Evolutionary conservation across 2,113 vertebrate genomes (phyloP).

Genomic region (Hippoglossus stenolepis): DNA sequence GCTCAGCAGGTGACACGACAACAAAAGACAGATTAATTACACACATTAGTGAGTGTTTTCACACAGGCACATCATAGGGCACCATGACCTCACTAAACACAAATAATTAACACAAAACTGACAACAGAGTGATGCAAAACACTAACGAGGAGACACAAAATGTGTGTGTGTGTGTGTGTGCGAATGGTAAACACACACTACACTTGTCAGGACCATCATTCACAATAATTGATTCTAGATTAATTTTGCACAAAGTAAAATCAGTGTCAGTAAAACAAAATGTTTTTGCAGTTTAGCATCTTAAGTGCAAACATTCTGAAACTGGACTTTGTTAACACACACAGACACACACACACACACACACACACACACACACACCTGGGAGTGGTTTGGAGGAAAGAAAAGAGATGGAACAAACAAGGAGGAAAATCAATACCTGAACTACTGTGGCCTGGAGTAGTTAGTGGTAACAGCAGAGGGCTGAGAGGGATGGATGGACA

Average conservation of each 20-base stretch:
- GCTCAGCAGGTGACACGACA: neutral
- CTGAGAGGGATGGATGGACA: constrained; percentile 30
- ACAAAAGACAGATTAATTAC: neutral
- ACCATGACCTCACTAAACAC: no score
- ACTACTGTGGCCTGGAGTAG: constrained; percentile 61
- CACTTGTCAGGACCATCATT: neutral
- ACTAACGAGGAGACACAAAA: no score
- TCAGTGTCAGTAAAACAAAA: no score
- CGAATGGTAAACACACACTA: neutral
- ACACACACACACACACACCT: constrained; percentile 7
- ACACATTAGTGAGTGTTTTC: no score
- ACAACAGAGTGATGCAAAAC: no score
- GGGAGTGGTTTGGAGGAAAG: constrained; percentile 30
- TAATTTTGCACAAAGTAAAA: no score
- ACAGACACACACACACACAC: neutral
- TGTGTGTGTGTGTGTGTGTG: no score
- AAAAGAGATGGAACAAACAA: constrained; percentile 42
- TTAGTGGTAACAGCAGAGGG: constrained; percentile 53
- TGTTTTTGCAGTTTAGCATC: no score
- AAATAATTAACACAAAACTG: no score
- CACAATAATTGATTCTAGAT: neutral
- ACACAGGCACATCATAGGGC: no score
- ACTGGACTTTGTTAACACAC: neutral
- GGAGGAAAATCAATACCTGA: constrained; percentile 66
- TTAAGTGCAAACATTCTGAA: neutral